Percentiles rank a stretch among this genome's conserved stretches.
Conservation (phyloP, 2,888 invertebrate genomes). For the Coleophora deauratella region DNA sequence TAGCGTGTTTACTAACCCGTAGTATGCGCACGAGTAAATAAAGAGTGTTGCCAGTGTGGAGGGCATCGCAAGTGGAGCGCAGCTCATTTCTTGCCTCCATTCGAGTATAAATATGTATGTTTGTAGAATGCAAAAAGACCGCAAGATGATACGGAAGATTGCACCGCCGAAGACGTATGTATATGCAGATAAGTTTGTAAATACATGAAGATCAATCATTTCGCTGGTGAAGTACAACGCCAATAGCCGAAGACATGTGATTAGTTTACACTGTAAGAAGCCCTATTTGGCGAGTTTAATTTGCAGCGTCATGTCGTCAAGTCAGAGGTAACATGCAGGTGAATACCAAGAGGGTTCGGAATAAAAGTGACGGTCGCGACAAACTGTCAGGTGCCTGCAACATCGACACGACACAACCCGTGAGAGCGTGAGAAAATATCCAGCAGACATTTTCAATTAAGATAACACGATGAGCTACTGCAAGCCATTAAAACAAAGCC, state of each 20-base stretch:
- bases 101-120: slow-evolving; percentile 42
- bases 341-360: too few relatives aligned
- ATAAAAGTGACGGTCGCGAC: too few relatives aligned
- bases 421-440: slow-evolving; percentile 35
- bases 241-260: too few relatives aligned
- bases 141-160: slow-evolving; percentile 49
- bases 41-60: slow-evolving; percentile 29
- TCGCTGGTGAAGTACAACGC: too few relatives aligned
- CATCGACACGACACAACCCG: slow-evolving; percentile 20
- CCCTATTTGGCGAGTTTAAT: slow-evolving; percentile 1
- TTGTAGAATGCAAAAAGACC: slow-evolving; percentile 52
- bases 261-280: not conserved
- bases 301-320: not conserved
- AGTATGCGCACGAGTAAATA: slow-evolving; percentile 24
- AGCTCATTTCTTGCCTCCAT: slow-evolving; percentile 48
- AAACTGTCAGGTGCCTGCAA: too few relatives aligned
- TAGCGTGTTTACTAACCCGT: too few relatives aligned
- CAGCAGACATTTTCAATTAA: slow-evolving; percentile 23
- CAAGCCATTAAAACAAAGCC: slow-evolving; percentile 4
- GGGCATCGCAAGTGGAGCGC: slow-evolving; percentile 52
- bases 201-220: slow-evolving; percentile 2
- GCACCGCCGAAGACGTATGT: slow-evolving; percentile 19
- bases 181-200: slow-evolving; percentile 10
- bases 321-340: too few relatives aligned
- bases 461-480: slow-evolving; percentile 17